Evolutionary conservation across 2,113 vertebrate genomes (phyloP).

Genomic region (Poeciliopsis retropinna): DNA sequence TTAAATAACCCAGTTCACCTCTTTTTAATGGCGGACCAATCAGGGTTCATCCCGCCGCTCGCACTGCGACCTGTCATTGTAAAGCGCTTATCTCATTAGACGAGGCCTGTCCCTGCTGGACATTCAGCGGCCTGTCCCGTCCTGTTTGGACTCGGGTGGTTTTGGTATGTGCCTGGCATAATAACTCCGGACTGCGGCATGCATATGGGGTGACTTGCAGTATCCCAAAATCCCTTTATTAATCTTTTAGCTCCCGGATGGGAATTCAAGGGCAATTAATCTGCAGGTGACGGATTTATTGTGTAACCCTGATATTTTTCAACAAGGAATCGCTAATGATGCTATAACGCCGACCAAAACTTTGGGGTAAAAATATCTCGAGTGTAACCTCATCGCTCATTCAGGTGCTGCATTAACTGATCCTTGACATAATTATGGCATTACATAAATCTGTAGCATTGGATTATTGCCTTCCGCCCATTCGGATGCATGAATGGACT

Average conservation of each 20-base stretch:
- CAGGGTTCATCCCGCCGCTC: too few species aligned
- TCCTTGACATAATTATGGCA: constrained; percentile 4
- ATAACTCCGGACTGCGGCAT: constrained; percentile 68
- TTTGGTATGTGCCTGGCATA: constrained; percentile 53
- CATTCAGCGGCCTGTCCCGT: constrained; percentile 24
- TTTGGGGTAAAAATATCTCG: background rate
- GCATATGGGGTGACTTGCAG: constrained; percentile 33
- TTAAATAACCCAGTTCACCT: background rate
- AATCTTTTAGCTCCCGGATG: constrained; percentile 13
- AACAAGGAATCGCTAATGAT: background rate
- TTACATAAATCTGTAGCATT: constrained; percentile 47
- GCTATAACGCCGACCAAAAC: background rate
- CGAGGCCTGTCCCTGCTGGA: constrained; percentile 2
- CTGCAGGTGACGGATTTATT: constrained; percentile 32
- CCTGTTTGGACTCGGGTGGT: constrained; percentile 9
- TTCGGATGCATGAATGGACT: too few species aligned
- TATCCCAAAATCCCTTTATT: constrained; percentile 13
- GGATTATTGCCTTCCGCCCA: background rate
- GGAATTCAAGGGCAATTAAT: constrained; percentile 34
- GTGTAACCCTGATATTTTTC: background rate
- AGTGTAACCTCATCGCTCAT: background rate
- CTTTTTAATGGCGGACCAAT: background rate
- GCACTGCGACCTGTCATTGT: background rate
- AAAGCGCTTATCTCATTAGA: background rate
- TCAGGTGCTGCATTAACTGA: background rate